Percentiles rank a stretch among this genome's conserved stretches.
These are phyloP conservation scores for Coenonympha glycerion DNA, from an alignment of 2,888 invertebrate genomes.

Conservation along the genomic window DNA sequence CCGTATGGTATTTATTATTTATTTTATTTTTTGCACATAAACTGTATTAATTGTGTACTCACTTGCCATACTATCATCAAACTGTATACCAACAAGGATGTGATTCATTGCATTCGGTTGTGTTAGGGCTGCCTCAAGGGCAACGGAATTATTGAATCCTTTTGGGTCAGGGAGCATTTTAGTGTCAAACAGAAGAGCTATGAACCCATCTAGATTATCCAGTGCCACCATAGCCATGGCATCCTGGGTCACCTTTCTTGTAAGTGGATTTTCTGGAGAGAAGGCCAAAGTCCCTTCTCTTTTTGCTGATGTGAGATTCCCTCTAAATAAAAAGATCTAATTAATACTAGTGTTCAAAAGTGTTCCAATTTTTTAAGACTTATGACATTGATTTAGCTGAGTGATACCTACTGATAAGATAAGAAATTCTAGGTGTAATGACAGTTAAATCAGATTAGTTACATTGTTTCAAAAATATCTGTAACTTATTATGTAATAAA, in stretches of 20 bases:
- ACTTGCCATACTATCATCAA: conserved; percentile 65
- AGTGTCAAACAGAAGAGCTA: conserved; percentile 53
- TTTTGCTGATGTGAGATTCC: conserved; percentile 55
- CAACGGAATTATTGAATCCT: conserved; percentile 55
- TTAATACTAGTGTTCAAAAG: not conserved
- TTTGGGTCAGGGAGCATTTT: conserved; percentile 58
- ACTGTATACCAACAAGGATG: conserved; percentile 65
- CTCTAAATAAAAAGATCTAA: conserved; percentile 36
- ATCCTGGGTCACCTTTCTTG: conserved; percentile 54
- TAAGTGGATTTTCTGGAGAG: conserved; percentile 62
- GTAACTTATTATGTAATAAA: too few species aligned
- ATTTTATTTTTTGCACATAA: not conserved
- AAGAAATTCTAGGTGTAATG: not conserved
- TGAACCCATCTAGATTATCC: conserved; percentile 58
- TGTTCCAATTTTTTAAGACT: not conserved
- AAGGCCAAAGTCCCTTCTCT: conserved; percentile 62
- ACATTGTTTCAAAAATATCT: too few species aligned
- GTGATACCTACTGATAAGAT: not conserved
- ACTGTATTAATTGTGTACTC: conserved; percentile 37
- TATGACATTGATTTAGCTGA: not conserved
- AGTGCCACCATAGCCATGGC: conserved; percentile 59
- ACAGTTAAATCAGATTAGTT: not conserved
- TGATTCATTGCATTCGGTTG: conserved; percentile 63
- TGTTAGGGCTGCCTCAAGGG: conserved; percentile 54
- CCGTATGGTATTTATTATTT: not conserved